Base-by-base conservation (phyloP, 2,797 vertebrate species). In the Macroramphosus scolopax region DNA sequence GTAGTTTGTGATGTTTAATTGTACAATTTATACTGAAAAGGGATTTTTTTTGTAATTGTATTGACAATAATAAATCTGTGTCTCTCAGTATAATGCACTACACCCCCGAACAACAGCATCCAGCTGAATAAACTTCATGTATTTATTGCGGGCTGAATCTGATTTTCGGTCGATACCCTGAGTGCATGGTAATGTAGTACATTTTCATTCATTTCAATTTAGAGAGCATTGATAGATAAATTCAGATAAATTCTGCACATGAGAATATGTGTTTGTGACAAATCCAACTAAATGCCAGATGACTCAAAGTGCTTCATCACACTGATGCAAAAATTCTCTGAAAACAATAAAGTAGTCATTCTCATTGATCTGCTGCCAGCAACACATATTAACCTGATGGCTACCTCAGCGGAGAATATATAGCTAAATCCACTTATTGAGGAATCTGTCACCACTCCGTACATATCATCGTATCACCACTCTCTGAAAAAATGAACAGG, bases 281-380 rank as follows among this genome's bases (percentile, higher is more conserved):
- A 8, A 6, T 61, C 2, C 22, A 56, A 25, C 26, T 10, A 40
- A 56, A 55, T 29, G 14, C 11, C 20, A 13, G 5, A 32, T 2
- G 44, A 50, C 46, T 34, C 7, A 29, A 42, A 39, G 28, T 37
- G 28, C 9, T 16, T 48, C 2, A 41, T 55, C 17, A 20, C 17
- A 18, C 20, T 17, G 10, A 45, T 16, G 9, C 1, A 26, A 46
- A 57, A 18, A 32, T 12, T 11, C 2, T 25, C 14, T 40, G 25
- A 39, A 37, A 39, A 30, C 18, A 14, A 50, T 48, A 25, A 41
- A 16, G 3, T 7, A 14, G 8, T 17, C 2, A 1, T 5, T 12
- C 15, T 38, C 30, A n/a, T n/a, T n/a, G n/a, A n/a, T n/a, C n/a
- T n/a, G n/a, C n/a, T 46, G 29, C 12, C n/a, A 18, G 34, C 8